Conservation (phyloP, 2,888 invertebrate species). For the Pristionchus mayeri region DNA sequence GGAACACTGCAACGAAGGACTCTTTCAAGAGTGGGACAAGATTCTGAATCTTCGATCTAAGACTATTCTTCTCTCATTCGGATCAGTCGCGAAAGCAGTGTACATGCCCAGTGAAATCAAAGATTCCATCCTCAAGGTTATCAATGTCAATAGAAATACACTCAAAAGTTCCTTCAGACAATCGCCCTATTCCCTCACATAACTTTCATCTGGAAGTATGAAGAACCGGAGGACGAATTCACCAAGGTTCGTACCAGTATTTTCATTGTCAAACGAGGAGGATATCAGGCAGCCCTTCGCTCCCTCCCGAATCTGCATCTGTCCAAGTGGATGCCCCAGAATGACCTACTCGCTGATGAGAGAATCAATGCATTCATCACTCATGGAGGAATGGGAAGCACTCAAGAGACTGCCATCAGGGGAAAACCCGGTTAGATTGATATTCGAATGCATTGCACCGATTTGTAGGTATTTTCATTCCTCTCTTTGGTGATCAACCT, state of each 20-base stretch:
- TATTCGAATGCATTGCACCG: not conserved
- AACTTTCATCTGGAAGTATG: constrained; percentile 36
- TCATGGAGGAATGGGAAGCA: constrained; percentile 30
- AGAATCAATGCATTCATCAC: constrained; percentile 19
- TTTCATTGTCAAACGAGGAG: not conserved
- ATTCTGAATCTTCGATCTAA: not conserved
- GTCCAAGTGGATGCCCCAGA: constrained; percentile 35
- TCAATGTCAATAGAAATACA: not conserved
- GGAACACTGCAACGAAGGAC: not conserved
- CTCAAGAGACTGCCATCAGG: not conserved
- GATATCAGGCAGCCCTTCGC: not conserved
- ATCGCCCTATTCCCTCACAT: constrained; percentile 25
- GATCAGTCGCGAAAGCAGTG: not conserved
- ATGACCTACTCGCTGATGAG: not conserved
- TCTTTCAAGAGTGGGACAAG: constrained; percentile 14
- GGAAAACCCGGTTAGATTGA: not conserved
- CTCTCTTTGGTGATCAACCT: constrained; percentile 21
- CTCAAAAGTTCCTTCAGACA: not conserved
- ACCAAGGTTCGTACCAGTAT: not conserved
- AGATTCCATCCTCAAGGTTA: constrained; percentile 14
- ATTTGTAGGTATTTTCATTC: constrained; percentile 19
- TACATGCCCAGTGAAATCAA: not conserved
- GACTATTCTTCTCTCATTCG: constrained; percentile 22
- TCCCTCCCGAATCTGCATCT: not conserved
- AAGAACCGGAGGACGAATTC: not conserved